Conservation (phyloP, 2,113 vertebrate species). For the Notothenia rossii region DNA sequence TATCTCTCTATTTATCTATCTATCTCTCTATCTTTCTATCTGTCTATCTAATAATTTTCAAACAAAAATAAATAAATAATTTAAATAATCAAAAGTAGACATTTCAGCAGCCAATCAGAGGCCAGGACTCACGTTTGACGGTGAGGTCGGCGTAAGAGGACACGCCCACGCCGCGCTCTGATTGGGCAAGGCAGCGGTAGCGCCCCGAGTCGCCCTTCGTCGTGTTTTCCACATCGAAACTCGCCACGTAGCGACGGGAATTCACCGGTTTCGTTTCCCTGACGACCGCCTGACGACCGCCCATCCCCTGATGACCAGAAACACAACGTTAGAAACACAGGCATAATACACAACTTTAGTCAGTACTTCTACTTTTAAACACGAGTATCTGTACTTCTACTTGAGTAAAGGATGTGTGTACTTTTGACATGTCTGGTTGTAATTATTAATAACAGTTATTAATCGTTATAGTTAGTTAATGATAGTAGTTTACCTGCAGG, state of each 20-base stretch:
- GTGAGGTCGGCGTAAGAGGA: conserved; percentile 94
- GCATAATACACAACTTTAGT: background rate
- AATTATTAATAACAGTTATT: no score
- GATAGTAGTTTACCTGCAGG: conserved; percentile 88
- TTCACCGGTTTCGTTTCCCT: conserved; percentile 90
- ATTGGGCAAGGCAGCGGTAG: conserved; percentile 94
- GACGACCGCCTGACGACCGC: conserved; percentile 86
- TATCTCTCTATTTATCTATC: no score
- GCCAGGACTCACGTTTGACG: conserved; percentile 90
- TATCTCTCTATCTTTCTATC: no score
- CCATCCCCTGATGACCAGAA: conserved; percentile 84
- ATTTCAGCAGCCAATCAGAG: conserved; percentile 1
- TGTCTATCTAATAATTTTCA: no score
- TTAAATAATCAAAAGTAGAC: background rate
- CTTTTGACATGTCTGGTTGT: no score
- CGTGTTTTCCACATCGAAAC: conserved; percentile 92
- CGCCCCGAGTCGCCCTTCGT: conserved; percentile 91
- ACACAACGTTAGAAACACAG: background rate
- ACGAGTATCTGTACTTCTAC: no score
- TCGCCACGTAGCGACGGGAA: conserved; percentile 88
- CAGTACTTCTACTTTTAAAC: no score
- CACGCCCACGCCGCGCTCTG: conserved; percentile 91
- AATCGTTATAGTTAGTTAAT: no score
- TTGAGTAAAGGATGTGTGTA: no score
- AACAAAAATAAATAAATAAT: background rate